These are phyloP conservation scores for Mus caroli DNA, from an alignment of 2,797 vertebrate species.

Conservation along the genomic window DNA sequence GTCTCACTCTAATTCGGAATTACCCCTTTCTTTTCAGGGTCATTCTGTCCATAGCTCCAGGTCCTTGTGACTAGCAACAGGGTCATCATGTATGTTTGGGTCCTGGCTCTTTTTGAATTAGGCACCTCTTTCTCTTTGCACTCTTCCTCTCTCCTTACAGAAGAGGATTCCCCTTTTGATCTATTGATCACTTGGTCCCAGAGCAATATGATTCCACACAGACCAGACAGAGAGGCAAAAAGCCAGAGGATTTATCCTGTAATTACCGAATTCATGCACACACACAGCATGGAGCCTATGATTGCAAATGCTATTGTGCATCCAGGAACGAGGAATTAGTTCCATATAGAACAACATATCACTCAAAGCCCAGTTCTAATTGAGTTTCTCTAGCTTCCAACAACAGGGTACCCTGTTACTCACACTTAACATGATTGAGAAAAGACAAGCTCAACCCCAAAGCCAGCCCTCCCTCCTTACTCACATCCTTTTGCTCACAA, in stretches of 20 bases:
- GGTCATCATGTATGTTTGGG: not conserved
- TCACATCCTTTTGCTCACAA: not conserved
- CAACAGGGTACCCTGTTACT: conserved; percentile 3
- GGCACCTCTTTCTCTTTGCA: conserved; percentile 54
- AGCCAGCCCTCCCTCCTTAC: not conserved
- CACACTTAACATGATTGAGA: not conserved
- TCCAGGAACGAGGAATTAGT: conserved; percentile 12
- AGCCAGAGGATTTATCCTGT: conserved; percentile 58
- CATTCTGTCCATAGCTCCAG: not conserved
- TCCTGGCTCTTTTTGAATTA: conserved; percentile 22
- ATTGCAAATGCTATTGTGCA: not conserved
- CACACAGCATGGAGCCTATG: not conserved
- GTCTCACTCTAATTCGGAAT: not conserved
- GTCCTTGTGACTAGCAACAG: not conserved
- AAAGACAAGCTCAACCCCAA: not conserved
- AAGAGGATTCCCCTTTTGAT: conserved; percentile 65
- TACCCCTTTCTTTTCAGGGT: not conserved
- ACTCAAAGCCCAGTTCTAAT: conserved; percentile 26
- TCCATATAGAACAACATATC: not conserved
- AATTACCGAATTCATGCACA: conserved; percentile 59
- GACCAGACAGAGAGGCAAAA: conserved; percentile 41
- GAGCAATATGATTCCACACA: conserved; percentile 48
- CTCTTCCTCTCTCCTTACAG: not conserved
- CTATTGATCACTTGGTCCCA: conserved; percentile 60
- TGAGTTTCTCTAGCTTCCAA: conserved; percentile 14